These are phyloP conservation scores for Sussaba pulchella DNA, from an alignment of 2,888 invertebrate genomes.

Conservation along the genomic window DNA sequence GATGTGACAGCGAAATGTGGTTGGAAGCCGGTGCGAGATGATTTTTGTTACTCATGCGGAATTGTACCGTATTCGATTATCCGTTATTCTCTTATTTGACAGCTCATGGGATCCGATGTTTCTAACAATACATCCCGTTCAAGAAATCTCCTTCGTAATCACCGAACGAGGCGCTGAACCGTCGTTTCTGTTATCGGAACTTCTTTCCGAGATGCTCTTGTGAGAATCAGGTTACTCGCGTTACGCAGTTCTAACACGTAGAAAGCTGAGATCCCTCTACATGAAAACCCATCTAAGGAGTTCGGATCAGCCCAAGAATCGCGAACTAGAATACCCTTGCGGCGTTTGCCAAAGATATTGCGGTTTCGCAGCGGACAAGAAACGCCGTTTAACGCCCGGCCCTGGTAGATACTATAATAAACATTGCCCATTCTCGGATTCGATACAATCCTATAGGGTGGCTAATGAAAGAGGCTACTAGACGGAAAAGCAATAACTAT, in stretches of 20 bases:
- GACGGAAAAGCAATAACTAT: too few species aligned
- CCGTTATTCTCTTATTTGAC: neutral
- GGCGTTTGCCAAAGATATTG: conserved; percentile 26
- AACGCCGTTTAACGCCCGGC: conserved; percentile 26
- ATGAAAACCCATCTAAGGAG: conserved; percentile 34
- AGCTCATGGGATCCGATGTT: neutral
- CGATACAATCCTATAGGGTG: too few species aligned
- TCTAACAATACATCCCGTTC: neutral
- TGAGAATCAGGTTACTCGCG: conserved; percentile 8
- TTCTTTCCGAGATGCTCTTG: neutral
- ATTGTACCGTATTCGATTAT: neutral
- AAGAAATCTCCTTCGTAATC: neutral
- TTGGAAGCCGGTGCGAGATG: too few species aligned
- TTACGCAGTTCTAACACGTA: conserved; percentile 24
- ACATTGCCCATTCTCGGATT: conserved; percentile 19
- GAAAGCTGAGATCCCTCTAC: neutral
- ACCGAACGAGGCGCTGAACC: neutral
- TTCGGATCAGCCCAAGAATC: conserved; percentile 21
- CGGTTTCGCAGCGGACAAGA: conserved; percentile 22
- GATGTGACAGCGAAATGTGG: too few species aligned
- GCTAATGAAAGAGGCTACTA: too few species aligned
- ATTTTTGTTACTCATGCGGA: too few species aligned
- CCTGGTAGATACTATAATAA: neutral
- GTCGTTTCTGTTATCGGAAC: neutral
- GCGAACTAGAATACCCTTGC: neutral